A percentile compares a stretch with the other conserved stretches of the same genome.
Evolutionary conservation across 2,113 vertebrate species (phyloP).

Genomic region (Hemibagrus wyckioides): DNA sequence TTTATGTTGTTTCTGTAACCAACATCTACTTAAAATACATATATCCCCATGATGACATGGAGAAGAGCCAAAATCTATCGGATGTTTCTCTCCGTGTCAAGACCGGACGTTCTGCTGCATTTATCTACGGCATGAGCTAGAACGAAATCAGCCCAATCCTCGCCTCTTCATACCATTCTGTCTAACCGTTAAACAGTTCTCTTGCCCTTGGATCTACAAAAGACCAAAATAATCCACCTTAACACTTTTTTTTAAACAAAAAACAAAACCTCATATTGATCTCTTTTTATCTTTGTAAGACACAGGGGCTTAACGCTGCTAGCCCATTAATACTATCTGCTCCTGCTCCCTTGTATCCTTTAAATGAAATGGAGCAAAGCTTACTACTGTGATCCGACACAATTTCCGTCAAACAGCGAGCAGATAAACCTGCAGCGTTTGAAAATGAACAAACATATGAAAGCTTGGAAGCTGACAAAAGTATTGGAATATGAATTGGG

Average conservation of each 20-base stretch:
- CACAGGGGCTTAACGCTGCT: background rate
- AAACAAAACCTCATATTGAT: background rate
- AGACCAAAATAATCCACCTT: background rate
- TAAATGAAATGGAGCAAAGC: background rate
- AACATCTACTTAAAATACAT: background rate
- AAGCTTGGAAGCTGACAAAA: background rate
- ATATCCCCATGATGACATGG: background rate
- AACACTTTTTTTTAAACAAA: background rate
- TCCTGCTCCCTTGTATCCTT: background rate
- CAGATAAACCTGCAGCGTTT: background rate
- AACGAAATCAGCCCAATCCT: background rate
- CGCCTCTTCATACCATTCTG: background rate
- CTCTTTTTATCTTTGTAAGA: background rate
- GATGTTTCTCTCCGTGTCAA: background rate
- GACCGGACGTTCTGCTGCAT: background rate
- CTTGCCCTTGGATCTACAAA: background rate
- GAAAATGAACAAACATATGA: background rate
- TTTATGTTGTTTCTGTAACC: too few species aligned
- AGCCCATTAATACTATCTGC: background rate
- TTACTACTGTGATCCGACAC: conserved; percentile 14
- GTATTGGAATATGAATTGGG: background rate
- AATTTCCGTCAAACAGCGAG: background rate
- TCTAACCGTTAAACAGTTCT: background rate
- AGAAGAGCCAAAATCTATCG: background rate
- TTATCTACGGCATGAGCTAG: background rate